Evolutionary conservation across 1,140 invertebrate species (phyloP), one percentile per base, ranked within the genome.

Genomic region (Temnothorax nylanderi): DNA sequence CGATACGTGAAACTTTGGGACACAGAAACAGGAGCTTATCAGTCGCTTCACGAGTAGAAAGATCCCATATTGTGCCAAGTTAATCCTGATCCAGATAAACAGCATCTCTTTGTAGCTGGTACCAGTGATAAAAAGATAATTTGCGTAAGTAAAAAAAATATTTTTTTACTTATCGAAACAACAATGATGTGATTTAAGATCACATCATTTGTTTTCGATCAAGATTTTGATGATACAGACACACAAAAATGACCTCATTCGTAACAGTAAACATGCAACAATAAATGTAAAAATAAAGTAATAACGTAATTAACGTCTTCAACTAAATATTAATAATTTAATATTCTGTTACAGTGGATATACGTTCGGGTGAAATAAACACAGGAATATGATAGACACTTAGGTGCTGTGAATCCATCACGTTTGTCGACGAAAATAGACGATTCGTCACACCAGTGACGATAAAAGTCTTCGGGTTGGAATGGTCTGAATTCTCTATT

Each of bases 111-210:
- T 96, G 98, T 99, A 3, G 98, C 99, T 89, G 99, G 99, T 82
- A 99, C 99, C 26, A 99, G 99, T 5, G 99, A 99, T 94, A 99
- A 99, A 93, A 99, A 99, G 96, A 99, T 99, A 93, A 98, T 99
- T 92, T 99, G 99, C 95, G 98, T 99, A 96, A 97, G 98, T 97
- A 64, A 21, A 81, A 26, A 26, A 26, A 81, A 18, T 51, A 56
- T 54, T 18, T 18, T 10, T 44, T 11, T 16, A 41, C 18, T 54
- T n/a, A 16, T 32, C 8, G 1, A 47, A 47, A 47, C n/a, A n/a
- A 41, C 1, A n/a, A 1, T n/a, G 3, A 32, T 26, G 13, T 7
- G 1, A 44, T n/a, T 47, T 78, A 32, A 47, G 77, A 82, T 41
- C 37, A 0, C 26, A 26, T 26, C 26, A 26, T 26, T 26, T 26